A percentile compares a stretch with the other conserved stretches of the same genome.
Evolutionary conservation across 2,888 invertebrate species (phyloP).

Genomic region (Phortica okadai): DNA sequence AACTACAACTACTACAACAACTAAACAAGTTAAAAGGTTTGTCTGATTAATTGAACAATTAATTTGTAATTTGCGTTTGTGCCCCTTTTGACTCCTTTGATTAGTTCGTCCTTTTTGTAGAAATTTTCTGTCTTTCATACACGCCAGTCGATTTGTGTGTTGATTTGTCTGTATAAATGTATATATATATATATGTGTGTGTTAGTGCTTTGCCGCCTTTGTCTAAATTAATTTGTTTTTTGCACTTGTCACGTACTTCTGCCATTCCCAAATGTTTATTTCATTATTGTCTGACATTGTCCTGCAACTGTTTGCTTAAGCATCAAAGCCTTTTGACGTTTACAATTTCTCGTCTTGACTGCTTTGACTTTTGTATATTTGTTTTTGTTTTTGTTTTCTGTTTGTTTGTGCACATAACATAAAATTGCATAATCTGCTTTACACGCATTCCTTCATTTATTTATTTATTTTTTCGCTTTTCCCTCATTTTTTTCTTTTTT

Average conservation of each 20-base stretch:
- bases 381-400: background rate
- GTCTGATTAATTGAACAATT: slow-evolving; percentile 51
- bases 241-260: slow-evolving; percentile 7
- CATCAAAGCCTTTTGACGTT: background rate
- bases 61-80: slow-evolving; percentile 45
- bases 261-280: no score
- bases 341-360: background rate
- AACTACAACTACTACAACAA: slow-evolving; percentile 31
- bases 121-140: background rate
- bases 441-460: background rate
- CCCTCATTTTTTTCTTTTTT: background rate
- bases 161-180: background rate
- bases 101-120: background rate
- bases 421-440: background rate
- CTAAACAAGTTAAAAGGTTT: slow-evolving; percentile 48
- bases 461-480: background rate
- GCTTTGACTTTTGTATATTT: background rate
- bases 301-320: slow-evolving; percentile 1
- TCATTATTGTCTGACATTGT: background rate
- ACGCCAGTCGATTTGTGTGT: background rate
- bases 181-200: background rate
- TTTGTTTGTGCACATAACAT: no score
- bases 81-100: background rate
- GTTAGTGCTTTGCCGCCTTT: slow-evolving; percentile 25
- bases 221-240: slow-evolving; percentile 13